Evolutionary conservation across 2,797 vertebrate species (phyloP), one percentile per base, ranked within the genome.

Genomic region (Dendrocincla fuliginosa): DNA sequence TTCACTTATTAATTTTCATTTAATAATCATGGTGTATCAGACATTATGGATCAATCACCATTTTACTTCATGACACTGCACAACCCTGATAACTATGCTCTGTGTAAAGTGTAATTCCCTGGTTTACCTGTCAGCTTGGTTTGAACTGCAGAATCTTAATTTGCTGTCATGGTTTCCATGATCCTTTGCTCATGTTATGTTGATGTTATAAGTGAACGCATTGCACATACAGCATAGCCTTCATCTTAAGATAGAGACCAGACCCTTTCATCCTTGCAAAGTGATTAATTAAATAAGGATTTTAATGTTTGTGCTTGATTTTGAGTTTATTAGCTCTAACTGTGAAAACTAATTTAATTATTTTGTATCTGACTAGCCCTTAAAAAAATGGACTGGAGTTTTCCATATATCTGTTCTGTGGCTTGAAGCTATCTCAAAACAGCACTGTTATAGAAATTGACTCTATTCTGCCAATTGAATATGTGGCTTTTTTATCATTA

Each of bases 321-420:
- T 73, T 20, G 50, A 32, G 39, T 63, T 79, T 78, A 57, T 83
- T 82, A 59, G 8, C 32, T 91, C 35, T 65, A 37, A 33, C 33
- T 55, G 63, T 92, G 63, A 89, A 64, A 75, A 70, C 69, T 25
- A 78, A 32, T 75, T 67, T 18, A 23, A 60, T 91, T 42, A 55
- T 79, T 69, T 68, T 56, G 15, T 44, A 25, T 65, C 50, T 61
- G 42, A 78, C 24, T 55, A 50, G 44, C 25, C 68, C 47, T 73
- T 73, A 65, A 76, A 84, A 94, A 87, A 92, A 71, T n/a, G 27
- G n/a, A 53, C 41, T n/a, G 50, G 23, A 74, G 14, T 87, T 96
- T 93, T 89, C 84, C 42, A 35, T 88, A 8, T 80, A 19, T 65
- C 37, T 46, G 3, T 70, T 74, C 41, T 81, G 23, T 74, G 52